Percentiles rank a stretch among this genome's conserved stretches.
Conservation (phyloP, 2,797 vertebrate species). For the Neosalanx taihuensis region DNA sequence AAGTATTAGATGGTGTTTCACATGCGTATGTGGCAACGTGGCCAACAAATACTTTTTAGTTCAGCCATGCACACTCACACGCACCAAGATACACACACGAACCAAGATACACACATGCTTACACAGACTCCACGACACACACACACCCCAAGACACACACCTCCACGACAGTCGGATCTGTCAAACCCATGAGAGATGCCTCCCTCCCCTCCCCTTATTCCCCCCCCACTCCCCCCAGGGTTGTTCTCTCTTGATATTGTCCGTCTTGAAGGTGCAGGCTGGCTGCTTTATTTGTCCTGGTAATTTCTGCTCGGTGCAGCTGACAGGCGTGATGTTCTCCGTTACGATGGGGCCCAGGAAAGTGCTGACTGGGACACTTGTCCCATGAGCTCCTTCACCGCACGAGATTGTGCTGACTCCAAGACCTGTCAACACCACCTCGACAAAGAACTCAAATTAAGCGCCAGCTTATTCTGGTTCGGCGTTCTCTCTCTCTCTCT, state of each 20-base stretch:
- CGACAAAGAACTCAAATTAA: slow-evolving; percentile 74
- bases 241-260: slow-evolving; percentile 39
- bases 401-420: slow-evolving; percentile 70
- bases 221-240: neutral
- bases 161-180: neutral
- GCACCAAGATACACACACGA: neutral
- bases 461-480: slow-evolving; percentile 63
- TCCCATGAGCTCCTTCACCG: slow-evolving; percentile 67
- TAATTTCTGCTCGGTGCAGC: slow-evolving; percentile 59
- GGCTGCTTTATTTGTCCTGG: slow-evolving; percentile 66
- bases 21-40: too few species aligned
- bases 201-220: neutral
- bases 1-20: too few species aligned
- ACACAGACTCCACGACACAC: neutral
- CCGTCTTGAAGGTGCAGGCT: slow-evolving; percentile 35
- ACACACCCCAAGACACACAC: neutral
- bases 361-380: slow-evolving; percentile 75
- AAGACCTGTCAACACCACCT: slow-evolving; percentile 68
- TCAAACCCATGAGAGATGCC: neutral
- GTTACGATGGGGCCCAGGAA: slow-evolving; percentile 61
- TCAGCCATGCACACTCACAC: neutral
- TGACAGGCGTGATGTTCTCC: slow-evolving; percentile 74
- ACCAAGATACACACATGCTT: neutral
- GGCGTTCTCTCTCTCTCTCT: neutral
- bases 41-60: too few species aligned